These are phyloP conservation scores for Loriculus beryllinus DNA, from an alignment of 2,797 vertebrate species.

Conservation along the genomic window DNA sequence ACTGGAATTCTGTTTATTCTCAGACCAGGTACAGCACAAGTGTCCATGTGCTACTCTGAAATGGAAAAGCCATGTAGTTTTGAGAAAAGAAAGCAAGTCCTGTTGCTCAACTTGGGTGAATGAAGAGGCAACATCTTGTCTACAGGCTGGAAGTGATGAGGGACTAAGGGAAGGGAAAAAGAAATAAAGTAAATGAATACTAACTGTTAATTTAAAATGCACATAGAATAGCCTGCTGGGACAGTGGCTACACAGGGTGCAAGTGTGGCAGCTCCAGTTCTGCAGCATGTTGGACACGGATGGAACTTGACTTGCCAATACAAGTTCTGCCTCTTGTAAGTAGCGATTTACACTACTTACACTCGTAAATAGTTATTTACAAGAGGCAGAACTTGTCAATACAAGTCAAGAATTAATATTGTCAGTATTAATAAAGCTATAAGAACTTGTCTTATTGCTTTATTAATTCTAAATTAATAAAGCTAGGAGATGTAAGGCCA, in stretches of 20 bases:
- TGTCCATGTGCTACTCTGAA: background rate
- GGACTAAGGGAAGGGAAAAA: background rate
- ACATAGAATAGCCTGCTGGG: background rate
- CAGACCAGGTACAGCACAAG: background rate
- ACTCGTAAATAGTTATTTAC: background rate
- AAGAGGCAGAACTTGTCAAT: background rate
- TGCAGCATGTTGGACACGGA: background rate
- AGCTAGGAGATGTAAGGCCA: background rate
- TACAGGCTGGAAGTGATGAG: background rate
- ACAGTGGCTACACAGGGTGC: background rate
- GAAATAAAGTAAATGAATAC: background rate
- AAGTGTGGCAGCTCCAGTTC: background rate
- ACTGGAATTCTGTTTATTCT: background rate
- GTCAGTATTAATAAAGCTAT: background rate
- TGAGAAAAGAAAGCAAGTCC: background rate
- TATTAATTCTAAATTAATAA: background rate
- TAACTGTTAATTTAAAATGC: background rate
- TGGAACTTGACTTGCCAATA: too few relatives aligned
- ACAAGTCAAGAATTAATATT: background rate
- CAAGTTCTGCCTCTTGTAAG: background rate
- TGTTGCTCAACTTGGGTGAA: rapidly evolving
- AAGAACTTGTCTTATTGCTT: background rate
- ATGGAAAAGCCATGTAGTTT: background rate
- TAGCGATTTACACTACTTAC: background rate
- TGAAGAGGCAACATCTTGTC: background rate